Percentiles rank a stretch among this genome's conserved stretches.
Conservation (phyloP, 1,140 invertebrate species). For the Vollenhovia emeryi region DNA sequence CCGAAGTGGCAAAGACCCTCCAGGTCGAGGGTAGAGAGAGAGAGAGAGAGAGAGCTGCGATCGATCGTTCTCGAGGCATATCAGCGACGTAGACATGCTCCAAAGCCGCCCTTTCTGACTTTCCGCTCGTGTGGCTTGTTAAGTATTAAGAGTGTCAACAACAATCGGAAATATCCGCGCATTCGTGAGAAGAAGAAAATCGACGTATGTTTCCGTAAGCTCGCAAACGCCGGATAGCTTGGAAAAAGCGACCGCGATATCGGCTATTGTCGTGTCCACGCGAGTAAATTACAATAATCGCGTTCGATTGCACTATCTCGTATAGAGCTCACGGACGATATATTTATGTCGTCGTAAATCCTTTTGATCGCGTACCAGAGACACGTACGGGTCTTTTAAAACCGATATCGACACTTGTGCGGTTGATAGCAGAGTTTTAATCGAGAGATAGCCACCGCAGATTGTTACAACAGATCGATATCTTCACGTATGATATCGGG, state of each 20-base stretch:
- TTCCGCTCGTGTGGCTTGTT: conserved; percentile 12
- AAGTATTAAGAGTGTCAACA: conserved; percentile 29
- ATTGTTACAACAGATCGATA: background rate
- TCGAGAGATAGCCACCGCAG: conserved; percentile 8
- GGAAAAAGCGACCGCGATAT: too few relatives aligned
- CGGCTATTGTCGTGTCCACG: background rate
- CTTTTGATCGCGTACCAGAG: background rate
- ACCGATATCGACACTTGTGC: conserved; percentile 10
- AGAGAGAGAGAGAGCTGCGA: conserved; percentile 64
- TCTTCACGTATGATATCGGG: background rate
- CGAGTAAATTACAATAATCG: background rate
- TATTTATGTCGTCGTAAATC: background rate
- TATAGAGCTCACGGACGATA: background rate
- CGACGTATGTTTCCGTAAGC: background rate
- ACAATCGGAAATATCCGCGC: background rate
- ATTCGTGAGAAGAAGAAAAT: background rate
- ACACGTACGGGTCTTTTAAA: background rate
- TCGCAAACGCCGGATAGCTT: background rate
- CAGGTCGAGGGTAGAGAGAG: conserved; percentile 46
- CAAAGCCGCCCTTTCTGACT: conserved; percentile 43
- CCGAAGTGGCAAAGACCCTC: conserved; percentile 55
- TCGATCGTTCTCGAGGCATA: conserved; percentile 65
- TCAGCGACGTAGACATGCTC: conserved; percentile 54
- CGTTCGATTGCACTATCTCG: background rate
- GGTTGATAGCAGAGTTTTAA: conserved; percentile 14